These are phyloP conservation scores for Torymus auratus DNA, from an alignment of 2,888 invertebrate species.

Conservation along the genomic window DNA sequence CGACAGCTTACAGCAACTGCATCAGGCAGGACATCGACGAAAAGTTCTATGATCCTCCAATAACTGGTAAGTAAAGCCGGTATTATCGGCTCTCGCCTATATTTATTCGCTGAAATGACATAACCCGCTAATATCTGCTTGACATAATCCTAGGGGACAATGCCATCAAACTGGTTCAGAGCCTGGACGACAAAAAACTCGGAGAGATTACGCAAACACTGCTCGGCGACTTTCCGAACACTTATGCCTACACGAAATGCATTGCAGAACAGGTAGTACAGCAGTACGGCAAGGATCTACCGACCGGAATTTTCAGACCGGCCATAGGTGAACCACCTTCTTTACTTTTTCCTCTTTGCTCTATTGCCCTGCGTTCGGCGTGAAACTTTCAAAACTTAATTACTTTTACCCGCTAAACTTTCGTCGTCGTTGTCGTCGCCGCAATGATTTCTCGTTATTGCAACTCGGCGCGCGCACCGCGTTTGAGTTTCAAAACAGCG, in stretches of 20 bases:
- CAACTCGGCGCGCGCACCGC: too few species aligned
- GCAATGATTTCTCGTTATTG: too few species aligned
- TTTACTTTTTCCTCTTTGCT: conserved; percentile 4
- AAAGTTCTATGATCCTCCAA: conserved; percentile 75
- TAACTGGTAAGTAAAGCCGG: conserved; percentile 59
- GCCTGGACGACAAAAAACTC: conserved; percentile 73
- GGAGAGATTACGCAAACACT: conserved; percentile 70
- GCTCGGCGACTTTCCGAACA: conserved; percentile 81
- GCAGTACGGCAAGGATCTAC: conserved; percentile 79
- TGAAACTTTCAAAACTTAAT: conserved; percentile 30
- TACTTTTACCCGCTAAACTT: conserved; percentile 15
- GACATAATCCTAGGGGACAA: conserved; percentile 67
- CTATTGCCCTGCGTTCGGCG: background rate
- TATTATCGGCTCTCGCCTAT: background rate
- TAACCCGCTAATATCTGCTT: conserved; percentile 8
- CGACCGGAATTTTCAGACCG: conserved; percentile 83
- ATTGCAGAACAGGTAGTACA: conserved; percentile 82
- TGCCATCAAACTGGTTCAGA: conserved; percentile 71
- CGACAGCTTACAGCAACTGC: conserved; percentile 90
- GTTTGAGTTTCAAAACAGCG: too few species aligned
- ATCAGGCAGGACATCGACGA: conserved; percentile 73
- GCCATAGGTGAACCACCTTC: conserved; percentile 79
- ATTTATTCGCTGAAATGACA: conserved; percentile 6
- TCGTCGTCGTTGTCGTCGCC: background rate
- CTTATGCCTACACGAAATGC: conserved; percentile 86